phyloP scores from a whole-genome alignment of 2,888 invertebrate genomes.

The Aproaerema taeniolella region DNA sequence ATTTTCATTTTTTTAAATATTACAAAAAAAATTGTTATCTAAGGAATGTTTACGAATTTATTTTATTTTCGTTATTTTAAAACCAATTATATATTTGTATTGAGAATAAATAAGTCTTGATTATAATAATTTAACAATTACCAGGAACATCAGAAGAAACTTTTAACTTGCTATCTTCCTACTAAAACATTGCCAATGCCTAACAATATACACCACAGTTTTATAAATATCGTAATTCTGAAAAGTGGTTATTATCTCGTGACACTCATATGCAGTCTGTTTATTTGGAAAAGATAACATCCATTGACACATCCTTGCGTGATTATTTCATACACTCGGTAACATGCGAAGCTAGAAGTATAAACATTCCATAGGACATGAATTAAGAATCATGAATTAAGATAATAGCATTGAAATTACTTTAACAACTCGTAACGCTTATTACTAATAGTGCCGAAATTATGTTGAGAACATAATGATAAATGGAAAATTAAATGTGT shows the following conservation, averaged over 20 bases:
- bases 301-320: slow-evolving; percentile 11
- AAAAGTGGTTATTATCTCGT: slow-evolving; percentile 9
- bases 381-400: too few relatives aligned
- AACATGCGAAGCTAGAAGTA: slow-evolving; percentile 1
- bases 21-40: slow-evolving; percentile 6
- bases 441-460: too few relatives aligned
- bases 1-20: slow-evolving; percentile 6
- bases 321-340: slow-evolving; percentile 2
- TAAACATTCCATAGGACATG: too few relatives aligned
- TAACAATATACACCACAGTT: slow-evolving; percentile 6
- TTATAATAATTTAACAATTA: slow-evolving; percentile 23
- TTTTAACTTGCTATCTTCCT: slow-evolving; percentile 6
- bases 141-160: slow-evolving; percentile 32
- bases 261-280: slow-evolving; percentile 1
- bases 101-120: slow-evolving; percentile 17
- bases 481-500: too few relatives aligned
- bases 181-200: slow-evolving; percentile 13
- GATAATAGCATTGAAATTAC: too few relatives aligned
- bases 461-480: too few relatives aligned
- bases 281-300: slow-evolving; percentile 16
- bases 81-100: background rate
- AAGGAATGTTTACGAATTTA: slow-evolving; percentile 16
- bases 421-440: too few relatives aligned
- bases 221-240: slow-evolving; percentile 5
- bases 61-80: background rate